Base-by-base conservation (phyloP, 2,113 vertebrate species). In the Tragelaphus buxtoni region DNA sequence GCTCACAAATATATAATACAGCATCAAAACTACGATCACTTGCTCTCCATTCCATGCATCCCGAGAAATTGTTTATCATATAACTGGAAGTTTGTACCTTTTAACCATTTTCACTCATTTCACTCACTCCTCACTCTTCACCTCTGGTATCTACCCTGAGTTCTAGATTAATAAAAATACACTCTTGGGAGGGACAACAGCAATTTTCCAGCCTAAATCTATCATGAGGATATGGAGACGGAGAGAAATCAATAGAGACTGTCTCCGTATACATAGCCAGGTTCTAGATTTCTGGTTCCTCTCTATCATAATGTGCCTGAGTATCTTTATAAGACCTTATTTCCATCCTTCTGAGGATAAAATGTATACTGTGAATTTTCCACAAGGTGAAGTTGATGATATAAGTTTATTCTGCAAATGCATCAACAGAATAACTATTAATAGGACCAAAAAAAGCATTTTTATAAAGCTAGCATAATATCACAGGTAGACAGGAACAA, bases 101-200 rank as follows among this genome's bases (percentile, higher is more conserved):
- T 84, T 35, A 42, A 58, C 63, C 5, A 42, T 16, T 22, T 72
- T 83, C 53, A 58, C 61, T 13, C n/a, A 86, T 42, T 61, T 77
- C 26, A 35, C 42, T 58, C 42, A 9, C 32, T 6, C 42, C n/a
- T n/a, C 53, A 82, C 51, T 18, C 7, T 11, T 80, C 77, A 16
- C 55, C 65, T 32, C 53, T 85, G 42, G 17, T 56, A 61, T 53
- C 47, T 12, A 89, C 9, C 20, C n/a, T 47, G 26, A 47, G 4
- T 53, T 89, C 42, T 92, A 91, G 77, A 82, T 77, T 93, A 45
- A 95, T 30, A 63, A 91, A 94, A 90, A 90, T 39, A 39, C 18
- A 83, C 26, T 45, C 22, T 94, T 90, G 11, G 53, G 35, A 90
- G 47, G 26, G 5, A 63, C 22, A 92, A 72, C 22, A 77, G 16